Evolutionary conservation across 2,797 vertebrate species (phyloP).

Genomic region (Novumbra hubbsi): DNA sequence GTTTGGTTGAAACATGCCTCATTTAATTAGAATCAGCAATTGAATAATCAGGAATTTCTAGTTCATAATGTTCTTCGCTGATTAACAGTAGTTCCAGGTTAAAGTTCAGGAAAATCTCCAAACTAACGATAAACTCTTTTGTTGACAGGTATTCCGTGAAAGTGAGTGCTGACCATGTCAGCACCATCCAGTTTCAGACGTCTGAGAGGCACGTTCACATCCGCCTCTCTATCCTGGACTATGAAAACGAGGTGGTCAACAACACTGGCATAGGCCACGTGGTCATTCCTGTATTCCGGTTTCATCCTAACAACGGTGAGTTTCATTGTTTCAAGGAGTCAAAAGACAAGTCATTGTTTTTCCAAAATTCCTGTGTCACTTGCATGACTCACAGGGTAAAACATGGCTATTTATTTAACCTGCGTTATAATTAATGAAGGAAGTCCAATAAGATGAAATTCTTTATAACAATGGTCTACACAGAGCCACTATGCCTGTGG

Average conservation of each 20-base stretch:
- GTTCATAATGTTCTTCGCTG: neutral
- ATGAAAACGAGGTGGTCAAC: conserved; percentile 69
- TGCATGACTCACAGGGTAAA: neutral
- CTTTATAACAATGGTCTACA: too few species aligned
- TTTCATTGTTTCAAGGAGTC: neutral
- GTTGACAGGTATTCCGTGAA: conserved; percentile 74
- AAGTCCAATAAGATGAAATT: too few species aligned
- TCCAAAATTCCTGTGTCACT: neutral
- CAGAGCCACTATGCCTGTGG: too few species aligned
- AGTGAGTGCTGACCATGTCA: conserved; percentile 60
- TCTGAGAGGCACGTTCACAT: conserved; percentile 80
- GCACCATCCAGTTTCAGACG: conserved; percentile 83
- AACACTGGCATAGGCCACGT: conserved; percentile 78
- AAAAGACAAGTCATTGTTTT: neutral
- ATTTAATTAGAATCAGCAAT: neutral
- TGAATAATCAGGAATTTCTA: neutral
- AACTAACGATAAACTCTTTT: neutral
- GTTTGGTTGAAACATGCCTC: neutral
- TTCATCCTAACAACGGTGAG: conserved; percentile 67
- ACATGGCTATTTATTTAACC: neutral
- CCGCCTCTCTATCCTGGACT: conserved; percentile 83
- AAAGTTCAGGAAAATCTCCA: neutral
- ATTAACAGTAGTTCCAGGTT: neutral
- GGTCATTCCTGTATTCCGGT: conserved; percentile 82
- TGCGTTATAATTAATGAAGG: too few species aligned